Evolutionary conservation across 2,113 vertebrate species (phyloP).

Genomic region (Corythoichthys haematopterus): DNA sequence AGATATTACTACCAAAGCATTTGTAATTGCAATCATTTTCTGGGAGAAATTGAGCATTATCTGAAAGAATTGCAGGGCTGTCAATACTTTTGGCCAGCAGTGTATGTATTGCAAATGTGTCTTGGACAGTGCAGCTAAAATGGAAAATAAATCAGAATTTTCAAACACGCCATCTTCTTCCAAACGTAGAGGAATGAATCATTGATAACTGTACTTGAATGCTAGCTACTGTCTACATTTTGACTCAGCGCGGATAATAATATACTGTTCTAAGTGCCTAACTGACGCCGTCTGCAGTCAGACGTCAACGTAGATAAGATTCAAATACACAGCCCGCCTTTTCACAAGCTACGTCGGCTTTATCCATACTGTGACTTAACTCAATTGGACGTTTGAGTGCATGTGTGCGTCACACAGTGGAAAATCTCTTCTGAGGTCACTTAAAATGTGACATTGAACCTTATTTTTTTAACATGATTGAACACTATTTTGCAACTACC

Average conservation of each 20-base stretch:
- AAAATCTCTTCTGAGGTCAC: slow-evolving; percentile 4
- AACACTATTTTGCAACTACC: background rate
- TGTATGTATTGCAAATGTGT: slow-evolving; percentile 10
- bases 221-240: slow-evolving; percentile 40
- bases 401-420: background rate
- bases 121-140: slow-evolving; percentile 42
- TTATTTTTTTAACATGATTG: background rate
- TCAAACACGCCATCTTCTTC: slow-evolving; percentile 37
- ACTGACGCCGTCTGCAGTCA: slow-evolving; percentile 53
- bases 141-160: slow-evolving; percentile 59
- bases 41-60: too few species aligned
- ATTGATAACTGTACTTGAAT: slow-evolving; percentile 53
- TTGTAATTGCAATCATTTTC: too few species aligned
- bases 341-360: slow-evolving; percentile 15
- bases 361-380: slow-evolving; percentile 8
- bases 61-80: too few species aligned
- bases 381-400: background rate
- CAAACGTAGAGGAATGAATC: slow-evolving; percentile 56
- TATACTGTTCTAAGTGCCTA: slow-evolving; percentile 39
- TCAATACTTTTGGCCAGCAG: too few species aligned
- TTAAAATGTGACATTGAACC: slow-evolving; percentile 12
- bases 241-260: slow-evolving; percentile 37
- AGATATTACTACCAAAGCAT: too few species aligned
- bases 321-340: slow-evolving; percentile 52
- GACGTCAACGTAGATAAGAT: slow-evolving; percentile 56